phyloP scores from a whole-genome alignment of 2,888 invertebrate genomes.

The Rhogogaster chlorosoma region DNA sequence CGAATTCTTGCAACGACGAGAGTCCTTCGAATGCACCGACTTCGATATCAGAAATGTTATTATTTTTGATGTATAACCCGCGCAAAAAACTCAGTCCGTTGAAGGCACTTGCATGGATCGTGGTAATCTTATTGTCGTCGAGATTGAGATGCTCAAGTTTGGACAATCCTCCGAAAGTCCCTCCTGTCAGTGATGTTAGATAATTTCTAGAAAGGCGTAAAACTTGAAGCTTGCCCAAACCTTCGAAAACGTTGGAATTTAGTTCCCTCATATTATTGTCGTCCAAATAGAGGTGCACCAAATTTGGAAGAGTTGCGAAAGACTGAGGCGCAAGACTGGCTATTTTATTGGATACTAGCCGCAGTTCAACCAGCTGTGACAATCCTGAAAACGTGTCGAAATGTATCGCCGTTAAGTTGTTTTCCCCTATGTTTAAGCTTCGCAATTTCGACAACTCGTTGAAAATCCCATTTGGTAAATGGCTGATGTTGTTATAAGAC shows the following conservation, averaged over 20 bases:
- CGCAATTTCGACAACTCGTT: conserved; percentile 72
- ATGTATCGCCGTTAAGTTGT: conserved; percentile 60
- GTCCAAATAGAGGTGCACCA: conserved; percentile 73
- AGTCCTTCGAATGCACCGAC: conserved; percentile 7
- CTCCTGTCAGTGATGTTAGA: background rate
- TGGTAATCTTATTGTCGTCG: background rate
- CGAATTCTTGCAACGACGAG: background rate
- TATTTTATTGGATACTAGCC: background rate
- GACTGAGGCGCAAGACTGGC: background rate
- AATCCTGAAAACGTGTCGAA: conserved; percentile 54
- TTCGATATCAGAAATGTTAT: background rate
- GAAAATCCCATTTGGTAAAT: conserved; percentile 74
- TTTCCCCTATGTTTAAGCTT: conserved; percentile 73
- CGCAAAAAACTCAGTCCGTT: background rate
- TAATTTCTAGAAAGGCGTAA: background rate
- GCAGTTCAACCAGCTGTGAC: background rate
- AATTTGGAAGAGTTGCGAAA: conserved; percentile 64
- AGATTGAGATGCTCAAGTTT: background rate
- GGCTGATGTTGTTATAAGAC: conserved; percentile 72
- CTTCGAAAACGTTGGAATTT: conserved; percentile 47
- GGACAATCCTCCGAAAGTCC: background rate
- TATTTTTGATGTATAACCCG: background rate
- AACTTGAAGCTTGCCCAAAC: background rate
- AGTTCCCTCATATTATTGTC: conserved; percentile 74
- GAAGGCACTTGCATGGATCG: background rate